A percentile compares a stretch with the other conserved stretches of the same genome.
phyloP scores from a whole-genome alignment of 1,140 invertebrate species.

The Thaumatotibia leucotreta region DNA sequence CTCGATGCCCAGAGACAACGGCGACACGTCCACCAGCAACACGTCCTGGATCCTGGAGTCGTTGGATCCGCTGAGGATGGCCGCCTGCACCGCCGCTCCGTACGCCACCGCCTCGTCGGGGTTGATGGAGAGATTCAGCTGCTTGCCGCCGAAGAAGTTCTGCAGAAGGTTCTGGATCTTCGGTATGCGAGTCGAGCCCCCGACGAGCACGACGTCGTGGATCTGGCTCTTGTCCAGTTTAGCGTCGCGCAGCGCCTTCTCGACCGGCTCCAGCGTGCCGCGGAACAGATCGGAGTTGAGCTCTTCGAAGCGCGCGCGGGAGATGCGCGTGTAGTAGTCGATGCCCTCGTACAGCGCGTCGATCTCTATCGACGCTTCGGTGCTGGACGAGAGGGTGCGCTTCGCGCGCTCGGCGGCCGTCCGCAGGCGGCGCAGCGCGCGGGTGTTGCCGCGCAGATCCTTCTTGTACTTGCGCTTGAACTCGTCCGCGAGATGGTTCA shows the following conservation, averaged over 20 bases:
- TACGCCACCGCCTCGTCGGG: conserved; percentile 71
- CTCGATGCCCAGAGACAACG: conserved; percentile 5
- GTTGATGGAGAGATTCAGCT: conserved; percentile 59
- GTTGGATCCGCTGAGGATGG: conserved; percentile 65
- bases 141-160: conserved; percentile 46
- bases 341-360: conserved; percentile 49
- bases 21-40: conserved; percentile 59
- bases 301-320: conserved; percentile 87
- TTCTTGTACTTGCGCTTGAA: conserved; percentile 58
- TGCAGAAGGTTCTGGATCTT: conserved; percentile 64
- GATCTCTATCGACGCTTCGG: conserved; percentile 26
- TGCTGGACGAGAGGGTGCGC: conserved; percentile 54
- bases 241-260: conserved; percentile 78
- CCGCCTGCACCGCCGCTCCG: conserved; percentile 76
- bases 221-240: conserved; percentile 79
- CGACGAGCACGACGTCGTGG: conserved; percentile 81
- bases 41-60: conserved; percentile 76
- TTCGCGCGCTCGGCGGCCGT: conserved; percentile 75
- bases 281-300: conserved; percentile 63
- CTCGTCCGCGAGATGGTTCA: conserved; percentile 77
- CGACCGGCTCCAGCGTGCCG: conserved; percentile 34
- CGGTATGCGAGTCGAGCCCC: conserved; percentile 78
- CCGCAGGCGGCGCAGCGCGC: conserved; percentile 74
- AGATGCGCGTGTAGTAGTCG: conserved; percentile 54
- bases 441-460: conserved; percentile 47